Conservation (phyloP, 2,888 invertebrate species). For the Pollenia amentaria region DNA sequence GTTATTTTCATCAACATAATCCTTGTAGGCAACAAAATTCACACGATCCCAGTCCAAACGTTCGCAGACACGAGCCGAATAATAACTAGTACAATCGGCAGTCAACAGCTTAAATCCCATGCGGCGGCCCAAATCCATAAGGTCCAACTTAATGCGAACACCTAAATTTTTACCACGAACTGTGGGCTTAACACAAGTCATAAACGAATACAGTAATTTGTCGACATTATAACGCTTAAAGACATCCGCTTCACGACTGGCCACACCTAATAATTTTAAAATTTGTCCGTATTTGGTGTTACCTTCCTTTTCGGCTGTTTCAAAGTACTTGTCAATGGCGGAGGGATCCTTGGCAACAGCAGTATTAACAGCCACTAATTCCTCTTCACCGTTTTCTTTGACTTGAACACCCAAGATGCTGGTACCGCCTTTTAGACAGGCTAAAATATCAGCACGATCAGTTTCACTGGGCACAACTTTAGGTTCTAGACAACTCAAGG, state of each 20-base stretch:
- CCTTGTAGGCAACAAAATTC: conserved; percentile 34
- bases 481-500: conserved; percentile 18
- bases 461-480: conserved; percentile 19
- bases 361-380: conserved; percentile 40
- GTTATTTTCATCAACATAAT: conserved; percentile 37
- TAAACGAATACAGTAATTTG: conserved; percentile 38
- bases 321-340: conserved; percentile 24
- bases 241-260: conserved; percentile 40
- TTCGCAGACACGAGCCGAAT: conserved; percentile 44
- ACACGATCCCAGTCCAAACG: conserved; percentile 36
- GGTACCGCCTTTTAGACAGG: conserved; percentile 33
- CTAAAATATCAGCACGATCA: conserved; percentile 22
- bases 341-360: conserved; percentile 27
- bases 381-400: conserved; percentile 39
- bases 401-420: conserved; percentile 46
- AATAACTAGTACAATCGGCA: conserved; percentile 51
- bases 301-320: conserved; percentile 1
- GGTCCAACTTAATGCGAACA: conserved; percentile 37
- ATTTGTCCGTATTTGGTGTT: conserved; percentile 55
- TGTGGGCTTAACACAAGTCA: conserved; percentile 30
- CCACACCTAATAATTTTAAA: conserved; percentile 37
- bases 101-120: conserved; percentile 39
- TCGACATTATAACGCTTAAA: conserved; percentile 59
- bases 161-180: conserved; percentile 49
- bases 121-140: conserved; percentile 45